Evolutionary conservation across 53 echinoderm and acorn worm genomes (phyloP).

Genomic region (Paracentrotus lividus): DNA sequence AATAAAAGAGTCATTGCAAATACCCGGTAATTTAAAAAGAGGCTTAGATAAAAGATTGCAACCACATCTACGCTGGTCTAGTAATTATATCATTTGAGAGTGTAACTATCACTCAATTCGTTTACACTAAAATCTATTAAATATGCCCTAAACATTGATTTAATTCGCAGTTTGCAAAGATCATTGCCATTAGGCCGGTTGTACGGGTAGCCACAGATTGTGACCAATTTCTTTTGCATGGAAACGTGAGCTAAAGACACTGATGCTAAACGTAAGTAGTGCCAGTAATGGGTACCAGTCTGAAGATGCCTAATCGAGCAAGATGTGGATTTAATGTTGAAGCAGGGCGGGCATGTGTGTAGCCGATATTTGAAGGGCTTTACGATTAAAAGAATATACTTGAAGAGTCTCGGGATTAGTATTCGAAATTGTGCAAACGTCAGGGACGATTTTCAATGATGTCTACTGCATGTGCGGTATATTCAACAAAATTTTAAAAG

Average conservation of each 20-base stretch:
- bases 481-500: not conserved
- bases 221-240: not conserved
- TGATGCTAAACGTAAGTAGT: slow-evolving; percentile 16
- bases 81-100: no score
- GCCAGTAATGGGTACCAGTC: slow-evolving; percentile 15
- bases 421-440: slow-evolving; percentile 15
- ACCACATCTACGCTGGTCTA: no score
- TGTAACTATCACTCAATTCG: no score
- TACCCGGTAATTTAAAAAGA: no score
- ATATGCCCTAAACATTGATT: no score
- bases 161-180: not conserved
- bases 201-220: not conserved
- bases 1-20: no score
- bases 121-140: no score
- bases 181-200: not conserved
- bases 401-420: slow-evolving; percentile 9
- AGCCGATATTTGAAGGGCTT: not conserved
- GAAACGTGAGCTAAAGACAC: not conserved
- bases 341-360: slow-evolving; percentile 25
- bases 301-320: not conserved
- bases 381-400: not conserved
- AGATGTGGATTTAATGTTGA: not conserved
- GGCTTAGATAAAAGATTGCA: no score
- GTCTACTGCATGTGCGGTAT: not conserved
- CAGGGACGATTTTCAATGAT: not conserved